Evolutionary conservation across 2,113 vertebrate species (phyloP), one percentile per base, ranked within the genome.

Genomic region (Peromyscus maniculatus): DNA sequence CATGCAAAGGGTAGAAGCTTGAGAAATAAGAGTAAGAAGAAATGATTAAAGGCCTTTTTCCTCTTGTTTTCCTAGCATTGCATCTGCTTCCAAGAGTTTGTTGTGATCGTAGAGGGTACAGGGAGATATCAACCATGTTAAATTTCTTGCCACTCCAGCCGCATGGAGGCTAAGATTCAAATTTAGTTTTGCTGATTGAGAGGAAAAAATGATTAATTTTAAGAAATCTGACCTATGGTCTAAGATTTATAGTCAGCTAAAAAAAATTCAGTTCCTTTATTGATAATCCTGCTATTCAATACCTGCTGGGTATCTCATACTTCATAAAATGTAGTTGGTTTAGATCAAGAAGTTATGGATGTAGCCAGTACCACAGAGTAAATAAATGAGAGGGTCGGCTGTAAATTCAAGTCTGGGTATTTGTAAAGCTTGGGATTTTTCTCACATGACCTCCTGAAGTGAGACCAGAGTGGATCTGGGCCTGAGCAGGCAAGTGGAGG

Each of bases 181-280:
- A 16, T 92, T 91, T 96, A 93, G 93, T 83, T 83, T 55, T 87
- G 62, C 95, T 91, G 90, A 94, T n/a, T 55, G 21, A 91, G 43
- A 91, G 92, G 57, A 8, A 83, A 77, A 19, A 96, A 69, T 95
- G 49, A 89, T 66, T 75, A 52, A 87, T 87, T 97, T 94, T 78
- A 43, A 90, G 72, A 93, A 31, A 75, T n/a, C 28, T 92, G n/a
- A 55, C 7, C 46, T 83, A 22, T 91, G 22, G 3, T 28, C 84
- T 79, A 95, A 5, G 22, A 86, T 80, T 96, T 77, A 66, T 83
- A 88, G 1, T 16, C 17, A 83, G 1, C 62, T 75, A 96, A 88
- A 92, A 86, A 52, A 4, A 31, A 62, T 94, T 87, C 5, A 90
- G 52, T 86, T 7, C 31, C 11, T 31, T 87, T 87, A 74, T 64